A percentile compares a stretch with the other conserved stretches of the same genome.
These are phyloP conservation scores for Microctenopoma steveboyesi DNA, from an alignment of 2,797 vertebrate genomes.

Conservation along the genomic window DNA sequence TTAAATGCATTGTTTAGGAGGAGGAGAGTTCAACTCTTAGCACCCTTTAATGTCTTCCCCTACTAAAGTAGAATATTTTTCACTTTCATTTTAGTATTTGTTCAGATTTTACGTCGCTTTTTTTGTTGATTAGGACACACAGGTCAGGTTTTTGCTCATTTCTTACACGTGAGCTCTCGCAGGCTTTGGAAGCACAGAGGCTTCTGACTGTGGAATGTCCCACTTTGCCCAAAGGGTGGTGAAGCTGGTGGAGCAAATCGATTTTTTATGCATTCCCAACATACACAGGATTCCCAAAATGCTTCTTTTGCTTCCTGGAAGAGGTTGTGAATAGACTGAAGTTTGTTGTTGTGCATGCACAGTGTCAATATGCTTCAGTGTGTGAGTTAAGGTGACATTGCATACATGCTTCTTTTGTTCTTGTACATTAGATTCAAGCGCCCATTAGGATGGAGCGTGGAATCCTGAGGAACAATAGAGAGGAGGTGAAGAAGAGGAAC, in stretches of 20 bases:
- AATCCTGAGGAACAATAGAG: too few relatives aligned
- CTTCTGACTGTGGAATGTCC: not conserved
- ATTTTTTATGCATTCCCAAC: conserved; percentile 16
- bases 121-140: not conserved
- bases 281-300: conserved; percentile 1
- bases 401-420: too few relatives aligned
- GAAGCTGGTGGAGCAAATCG: conserved; percentile 1
- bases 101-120: not conserved
- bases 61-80: too few relatives aligned
- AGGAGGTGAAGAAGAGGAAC: too few relatives aligned
- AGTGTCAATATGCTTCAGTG: not conserved
- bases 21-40: not conserved
- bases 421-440: too few relatives aligned
- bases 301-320: too few relatives aligned
- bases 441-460: too few relatives aligned
- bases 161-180: not conserved
- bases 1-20: not conserved
- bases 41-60: too few relatives aligned
- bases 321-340: not conserved
- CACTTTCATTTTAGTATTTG: too few relatives aligned
- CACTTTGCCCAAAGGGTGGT: not conserved
- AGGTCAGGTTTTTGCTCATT: not conserved
- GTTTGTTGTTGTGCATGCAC: not conserved
- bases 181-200: not conserved
- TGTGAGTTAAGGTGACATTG: too few relatives aligned